phyloP scores from a whole-genome alignment of 2,888 invertebrate genomes.

The Caenorhabditis sp. region DNA sequence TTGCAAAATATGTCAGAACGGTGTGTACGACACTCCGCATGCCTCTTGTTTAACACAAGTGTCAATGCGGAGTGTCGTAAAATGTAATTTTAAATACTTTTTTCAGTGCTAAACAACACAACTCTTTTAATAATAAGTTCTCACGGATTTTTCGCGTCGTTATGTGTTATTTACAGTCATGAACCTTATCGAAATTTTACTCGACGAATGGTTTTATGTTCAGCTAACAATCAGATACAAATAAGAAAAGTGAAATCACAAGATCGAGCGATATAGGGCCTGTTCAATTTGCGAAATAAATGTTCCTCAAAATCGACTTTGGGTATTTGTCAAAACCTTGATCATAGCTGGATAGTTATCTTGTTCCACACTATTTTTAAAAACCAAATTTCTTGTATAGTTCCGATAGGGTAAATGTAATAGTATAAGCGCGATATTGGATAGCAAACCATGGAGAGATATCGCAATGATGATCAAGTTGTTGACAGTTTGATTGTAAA shows the following conservation, averaged over 20 bases:
- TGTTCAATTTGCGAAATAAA: no score
- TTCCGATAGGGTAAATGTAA: not conserved
- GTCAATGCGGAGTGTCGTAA: no score
- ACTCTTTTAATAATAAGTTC: not conserved
- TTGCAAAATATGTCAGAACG: no score
- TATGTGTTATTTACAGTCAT: not conserved
- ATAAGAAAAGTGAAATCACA: not conserved
- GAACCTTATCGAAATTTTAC: not conserved
- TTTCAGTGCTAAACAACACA: not conserved
- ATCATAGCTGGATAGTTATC: no score
- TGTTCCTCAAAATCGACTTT: no score
- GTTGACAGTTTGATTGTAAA: not conserved
- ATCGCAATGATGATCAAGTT: not conserved
- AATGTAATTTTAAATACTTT: no score
- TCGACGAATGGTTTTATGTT: not conserved
- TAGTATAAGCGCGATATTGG: not conserved
- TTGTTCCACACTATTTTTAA: no score
- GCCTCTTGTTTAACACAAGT: no score
- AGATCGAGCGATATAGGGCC: not conserved
- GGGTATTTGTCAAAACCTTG: no score
- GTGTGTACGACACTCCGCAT: no score
- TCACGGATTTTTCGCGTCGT: not conserved
- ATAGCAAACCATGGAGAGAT: not conserved
- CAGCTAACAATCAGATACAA: not conserved
- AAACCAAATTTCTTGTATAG: not conserved